Percentiles rank a stretch among this genome's conserved stretches.
These are phyloP conservation scores for Sarcophaga carnaria DNA, from an alignment of 2,888 invertebrate species.

Conservation along the genomic window DNA sequence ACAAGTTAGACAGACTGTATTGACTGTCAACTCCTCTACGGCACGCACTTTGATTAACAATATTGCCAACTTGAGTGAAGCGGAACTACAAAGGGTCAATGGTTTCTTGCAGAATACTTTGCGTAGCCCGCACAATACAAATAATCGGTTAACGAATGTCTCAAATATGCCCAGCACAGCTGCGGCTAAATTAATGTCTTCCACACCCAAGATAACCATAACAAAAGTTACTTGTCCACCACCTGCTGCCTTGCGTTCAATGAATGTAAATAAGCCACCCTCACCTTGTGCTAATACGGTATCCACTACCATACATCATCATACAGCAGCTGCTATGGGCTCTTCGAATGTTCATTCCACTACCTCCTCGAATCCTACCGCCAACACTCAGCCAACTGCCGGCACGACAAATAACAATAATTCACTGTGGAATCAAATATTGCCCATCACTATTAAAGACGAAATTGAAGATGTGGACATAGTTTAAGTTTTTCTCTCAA, in stretches of 20 bases:
- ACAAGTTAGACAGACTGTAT: slow-evolving; percentile 51
- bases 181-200: slow-evolving; percentile 61
- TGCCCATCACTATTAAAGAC: slow-evolving; percentile 68
- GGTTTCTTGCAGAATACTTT: slow-evolving; percentile 63
- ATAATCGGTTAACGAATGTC: slow-evolving; percentile 25
- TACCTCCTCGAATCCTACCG: slow-evolving; percentile 27
- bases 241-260: slow-evolving; percentile 59
- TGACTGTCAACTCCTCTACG: slow-evolving; percentile 55
- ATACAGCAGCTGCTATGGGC: slow-evolving; percentile 14
- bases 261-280: slow-evolving; percentile 52
- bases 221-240: slow-evolving; percentile 64
- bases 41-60: slow-evolving; percentile 64
- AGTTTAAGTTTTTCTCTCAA: slow-evolving; percentile 37
- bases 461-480: slow-evolving; percentile 69
- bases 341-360: slow-evolving; percentile 63
- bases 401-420: slow-evolving; percentile 25
- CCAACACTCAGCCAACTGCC: slow-evolving; percentile 2
- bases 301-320: slow-evolving; percentile 64
- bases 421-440: slow-evolving; percentile 53
- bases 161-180: slow-evolving; percentile 46
- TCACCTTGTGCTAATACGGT: slow-evolving; percentile 61
- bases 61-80: slow-evolving; percentile 67
- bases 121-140: neutral
- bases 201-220: slow-evolving; percentile 62
- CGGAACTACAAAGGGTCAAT: slow-evolving; percentile 65